Conservation (phyloP, 2,888 invertebrate species). For the Synanthedon myopaeformis region DNA sequence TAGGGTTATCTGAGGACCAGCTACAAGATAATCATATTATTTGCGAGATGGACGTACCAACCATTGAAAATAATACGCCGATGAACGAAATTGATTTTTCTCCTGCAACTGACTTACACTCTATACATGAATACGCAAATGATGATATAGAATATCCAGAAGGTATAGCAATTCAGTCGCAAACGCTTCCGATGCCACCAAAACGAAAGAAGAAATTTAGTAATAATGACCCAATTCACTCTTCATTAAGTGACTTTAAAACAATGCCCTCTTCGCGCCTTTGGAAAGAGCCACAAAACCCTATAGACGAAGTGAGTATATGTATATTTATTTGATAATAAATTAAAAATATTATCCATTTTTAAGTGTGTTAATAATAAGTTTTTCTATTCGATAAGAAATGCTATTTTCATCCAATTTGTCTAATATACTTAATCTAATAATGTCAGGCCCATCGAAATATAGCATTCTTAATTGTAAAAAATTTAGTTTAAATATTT, state of each 20-base stretch:
- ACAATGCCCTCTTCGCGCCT: slow-evolving; percentile 25
- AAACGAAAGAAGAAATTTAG: slow-evolving; percentile 45
- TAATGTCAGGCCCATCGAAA: no score
- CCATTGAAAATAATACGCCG: slow-evolving; percentile 29
- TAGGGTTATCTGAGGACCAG: slow-evolving; percentile 60
- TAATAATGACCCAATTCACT: slow-evolving; percentile 38
- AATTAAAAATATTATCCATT: no score
- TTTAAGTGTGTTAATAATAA: no score
- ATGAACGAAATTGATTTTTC: slow-evolving; percentile 47
- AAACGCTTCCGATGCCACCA: slow-evolving; percentile 61
- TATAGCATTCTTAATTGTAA: no score
- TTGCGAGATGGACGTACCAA: slow-evolving; percentile 21
- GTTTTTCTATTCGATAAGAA: no score
- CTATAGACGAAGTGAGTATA: slow-evolving; percentile 52
- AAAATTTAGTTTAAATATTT: no score
- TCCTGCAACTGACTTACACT: slow-evolving; percentile 41
- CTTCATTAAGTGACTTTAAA: slow-evolving; percentile 49
- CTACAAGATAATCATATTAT: slow-evolving; percentile 28
- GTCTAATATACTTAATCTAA: no score
- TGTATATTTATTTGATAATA: no score
- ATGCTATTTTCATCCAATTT: no score
- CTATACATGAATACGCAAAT: slow-evolving; percentile 57
- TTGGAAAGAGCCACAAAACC: slow-evolving; percentile 38
- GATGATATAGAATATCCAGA: slow-evolving; percentile 69
- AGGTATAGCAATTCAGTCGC: slow-evolving; percentile 49